Conservation (phyloP, 2,797 vertebrate species). For the Meriones psammophilus region DNA sequence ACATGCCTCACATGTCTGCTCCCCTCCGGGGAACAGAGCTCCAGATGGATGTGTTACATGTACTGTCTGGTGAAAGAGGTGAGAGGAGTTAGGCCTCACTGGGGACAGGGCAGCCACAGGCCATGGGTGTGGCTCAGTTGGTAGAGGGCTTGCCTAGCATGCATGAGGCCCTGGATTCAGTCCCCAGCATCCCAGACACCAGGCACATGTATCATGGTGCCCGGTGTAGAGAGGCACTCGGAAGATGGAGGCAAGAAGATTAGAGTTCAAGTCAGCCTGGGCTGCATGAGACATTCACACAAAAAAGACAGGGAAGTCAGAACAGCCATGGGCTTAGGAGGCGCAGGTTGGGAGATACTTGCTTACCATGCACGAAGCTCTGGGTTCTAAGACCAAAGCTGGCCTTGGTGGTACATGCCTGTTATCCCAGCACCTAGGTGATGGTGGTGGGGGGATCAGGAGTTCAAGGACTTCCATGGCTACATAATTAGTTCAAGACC, state of each 20-base stretch:
- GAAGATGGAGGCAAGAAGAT: not conserved
- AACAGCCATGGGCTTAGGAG: not conserved
- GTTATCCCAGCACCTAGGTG: not conserved
- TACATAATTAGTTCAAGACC: not conserved
- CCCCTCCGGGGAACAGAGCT: not conserved
- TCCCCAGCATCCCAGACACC: not conserved
- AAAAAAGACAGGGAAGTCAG: not conserved
- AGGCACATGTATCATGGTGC: too few species aligned
- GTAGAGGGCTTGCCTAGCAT: not conserved
- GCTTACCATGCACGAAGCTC: too few species aligned
- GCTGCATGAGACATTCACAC: not conserved
- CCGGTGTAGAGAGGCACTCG: not conserved
- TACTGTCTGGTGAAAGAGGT: not conserved
- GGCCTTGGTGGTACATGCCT: not conserved
- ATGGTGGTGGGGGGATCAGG: not conserved
- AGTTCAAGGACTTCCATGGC: not conserved
- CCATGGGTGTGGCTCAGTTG: not conserved
- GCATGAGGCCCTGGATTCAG: not conserved
- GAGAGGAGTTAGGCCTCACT: not conserved
- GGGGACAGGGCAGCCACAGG: not conserved
- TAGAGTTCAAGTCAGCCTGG: not conserved
- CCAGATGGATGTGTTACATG: not conserved
- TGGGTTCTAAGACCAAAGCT: not conserved
- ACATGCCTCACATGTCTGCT: not conserved
- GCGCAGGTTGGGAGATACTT: not conserved